Evolutionary conservation across 1,140 invertebrate genomes (phyloP).

Genomic region (Megathymus violae): DNA sequence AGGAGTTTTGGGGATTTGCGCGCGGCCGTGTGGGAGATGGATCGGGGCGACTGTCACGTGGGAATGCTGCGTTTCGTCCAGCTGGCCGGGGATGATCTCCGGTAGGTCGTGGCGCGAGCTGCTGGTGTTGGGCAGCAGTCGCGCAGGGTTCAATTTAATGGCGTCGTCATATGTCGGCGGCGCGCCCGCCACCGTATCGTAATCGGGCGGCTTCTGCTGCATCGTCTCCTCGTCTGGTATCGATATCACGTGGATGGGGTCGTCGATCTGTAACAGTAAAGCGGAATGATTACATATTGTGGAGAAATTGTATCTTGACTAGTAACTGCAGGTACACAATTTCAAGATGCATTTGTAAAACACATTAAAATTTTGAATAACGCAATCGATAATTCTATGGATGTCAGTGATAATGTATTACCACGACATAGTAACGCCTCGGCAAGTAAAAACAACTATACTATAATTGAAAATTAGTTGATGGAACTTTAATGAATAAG

Average conservation of each 20-base stretch:
- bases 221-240: constrained; percentile 84
- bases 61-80: constrained; percentile 48
- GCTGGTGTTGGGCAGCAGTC: constrained; percentile 68
- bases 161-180: constrained; percentile 90
- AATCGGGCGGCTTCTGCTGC: constrained; percentile 89
- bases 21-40: constrained; percentile 44
- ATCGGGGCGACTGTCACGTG: constrained; percentile 49
- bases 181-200: constrained; percentile 87
- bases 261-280: constrained; percentile 84
- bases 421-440: too few species aligned
- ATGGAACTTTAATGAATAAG: too few species aligned
- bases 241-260: constrained; percentile 87
- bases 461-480: too few species aligned
- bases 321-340: too few species aligned
- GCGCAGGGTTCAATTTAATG: constrained; percentile 87
- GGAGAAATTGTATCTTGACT: too few species aligned
- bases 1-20: constrained; percentile 76
- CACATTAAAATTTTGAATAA: too few species aligned
- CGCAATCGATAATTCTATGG: too few species aligned
- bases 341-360: too few species aligned
- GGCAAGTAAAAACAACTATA: too few species aligned
- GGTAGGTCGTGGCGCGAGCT: constrained; percentile 48
- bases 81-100: constrained; percentile 64
- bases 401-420: too few species aligned
- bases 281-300: too few species aligned